A percentile compares a stretch with the other conserved stretches of the same genome.
These are phyloP conservation scores for Nemoura dubitans DNA, from an alignment of 2,888 invertebrate genomes.

Conservation along the genomic window DNA sequence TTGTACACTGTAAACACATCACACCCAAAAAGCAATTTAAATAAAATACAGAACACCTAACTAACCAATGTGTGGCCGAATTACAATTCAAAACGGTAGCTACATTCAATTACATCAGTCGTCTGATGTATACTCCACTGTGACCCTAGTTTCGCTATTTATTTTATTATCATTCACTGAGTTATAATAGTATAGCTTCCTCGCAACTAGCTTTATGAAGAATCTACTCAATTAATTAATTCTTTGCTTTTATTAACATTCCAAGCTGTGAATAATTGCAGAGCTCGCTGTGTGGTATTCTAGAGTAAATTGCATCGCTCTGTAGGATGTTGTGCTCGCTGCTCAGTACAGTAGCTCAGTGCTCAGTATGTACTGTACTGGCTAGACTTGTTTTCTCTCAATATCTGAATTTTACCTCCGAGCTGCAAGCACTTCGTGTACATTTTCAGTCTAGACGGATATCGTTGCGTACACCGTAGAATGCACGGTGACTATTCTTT, in stretches of 20 bases:
- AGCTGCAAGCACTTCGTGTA: no score
- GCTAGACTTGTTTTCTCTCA: no score
- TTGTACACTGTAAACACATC: no score
- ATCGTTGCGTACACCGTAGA: no score
- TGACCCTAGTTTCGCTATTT: not conserved
- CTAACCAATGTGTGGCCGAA: not conserved
- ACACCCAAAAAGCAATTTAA: no score
- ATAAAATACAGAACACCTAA: no score
- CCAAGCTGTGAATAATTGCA: not conserved
- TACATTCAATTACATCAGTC: not conserved
- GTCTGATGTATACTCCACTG: not conserved
- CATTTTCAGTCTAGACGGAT: no score
- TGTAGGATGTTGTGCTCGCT: not conserved
- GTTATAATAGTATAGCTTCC: not conserved
- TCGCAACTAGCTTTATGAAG: not conserved
- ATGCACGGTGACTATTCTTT: no score
- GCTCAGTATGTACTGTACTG: no score
- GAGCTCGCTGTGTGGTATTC: not conserved
- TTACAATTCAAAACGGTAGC: not conserved
- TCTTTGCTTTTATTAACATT: not conserved
- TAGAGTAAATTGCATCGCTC: not conserved
- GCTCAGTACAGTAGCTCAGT: no score
- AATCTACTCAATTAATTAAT: constrained; percentile 2
- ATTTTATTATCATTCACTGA: not conserved
- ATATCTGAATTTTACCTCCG: no score